Evolutionary conservation across 1,140 invertebrate genomes (phyloP).

Genomic region (Drosophila fuyamai): DNA sequence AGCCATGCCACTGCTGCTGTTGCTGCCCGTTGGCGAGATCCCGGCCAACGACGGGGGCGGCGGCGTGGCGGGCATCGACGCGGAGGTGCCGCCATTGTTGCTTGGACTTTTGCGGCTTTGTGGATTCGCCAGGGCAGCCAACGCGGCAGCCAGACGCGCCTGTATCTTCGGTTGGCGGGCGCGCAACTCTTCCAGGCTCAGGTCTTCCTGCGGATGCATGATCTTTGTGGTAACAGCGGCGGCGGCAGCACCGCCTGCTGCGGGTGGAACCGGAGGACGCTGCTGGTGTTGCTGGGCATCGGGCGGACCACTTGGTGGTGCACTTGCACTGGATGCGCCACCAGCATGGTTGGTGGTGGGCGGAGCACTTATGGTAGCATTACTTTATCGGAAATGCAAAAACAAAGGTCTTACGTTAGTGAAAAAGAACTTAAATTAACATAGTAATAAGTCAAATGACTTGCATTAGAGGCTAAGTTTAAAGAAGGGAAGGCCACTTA

Average conservation of each 20-base stretch:
- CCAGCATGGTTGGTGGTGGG: conserved; percentile 86
- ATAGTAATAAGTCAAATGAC: not conserved
- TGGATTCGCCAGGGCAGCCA: conserved; percentile 76
- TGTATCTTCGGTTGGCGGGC: conserved; percentile 91
- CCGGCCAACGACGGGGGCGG: conserved; percentile 65
- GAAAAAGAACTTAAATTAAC: not conserved
- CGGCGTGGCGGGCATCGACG: conserved; percentile 67
- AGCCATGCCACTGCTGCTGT: conserved; percentile 54
- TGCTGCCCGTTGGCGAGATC: conserved; percentile 72
- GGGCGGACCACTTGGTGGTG: conserved; percentile 68
- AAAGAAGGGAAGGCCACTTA: not conserved
- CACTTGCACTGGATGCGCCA: conserved; percentile 62
- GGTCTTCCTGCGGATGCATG: conserved; percentile 97
- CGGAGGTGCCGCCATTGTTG: conserved; percentile 42
- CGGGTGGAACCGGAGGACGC: conserved; percentile 51
- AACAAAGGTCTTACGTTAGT: not conserved
- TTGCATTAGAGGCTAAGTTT: not conserved
- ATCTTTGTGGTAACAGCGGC: conserved; percentile 92
- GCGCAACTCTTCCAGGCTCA: conserved; percentile 95
- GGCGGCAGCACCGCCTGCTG: conserved; percentile 56
- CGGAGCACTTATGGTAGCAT: conserved; percentile 89
- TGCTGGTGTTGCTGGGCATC: conserved; percentile 69
- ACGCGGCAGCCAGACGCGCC: conserved; percentile 61
- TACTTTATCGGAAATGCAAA: conserved; percentile 86
- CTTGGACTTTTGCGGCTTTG: conserved; percentile 61